Percentiles rank a stretch among this genome's conserved stretches.
These are phyloP conservation scores for Tenebrosternarchus preto DNA, from an alignment of 2,113 vertebrate species.

Conservation along the genomic window DNA sequence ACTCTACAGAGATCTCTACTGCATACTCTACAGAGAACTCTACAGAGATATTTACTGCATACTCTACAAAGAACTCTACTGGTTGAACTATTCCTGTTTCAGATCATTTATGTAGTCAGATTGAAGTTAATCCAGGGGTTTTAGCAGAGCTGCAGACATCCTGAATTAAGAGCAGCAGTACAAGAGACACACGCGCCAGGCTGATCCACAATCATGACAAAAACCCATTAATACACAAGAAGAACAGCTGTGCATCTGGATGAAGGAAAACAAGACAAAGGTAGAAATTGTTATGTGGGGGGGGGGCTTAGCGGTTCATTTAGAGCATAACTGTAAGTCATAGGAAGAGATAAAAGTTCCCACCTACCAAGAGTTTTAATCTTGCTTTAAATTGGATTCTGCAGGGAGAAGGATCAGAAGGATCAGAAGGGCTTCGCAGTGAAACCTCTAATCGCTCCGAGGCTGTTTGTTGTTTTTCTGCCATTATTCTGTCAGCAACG, in stretches of 20 bases:
- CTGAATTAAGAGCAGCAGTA: background rate
- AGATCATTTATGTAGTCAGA: background rate
- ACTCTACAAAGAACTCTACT: too few species aligned
- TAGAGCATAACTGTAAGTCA: constrained; percentile 20
- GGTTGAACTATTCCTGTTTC: background rate
- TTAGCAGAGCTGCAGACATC: background rate
- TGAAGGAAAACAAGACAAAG: background rate
- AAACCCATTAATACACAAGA: constrained; percentile 3
- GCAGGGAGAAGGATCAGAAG: constrained; percentile 7
- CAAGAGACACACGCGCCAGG: background rate
- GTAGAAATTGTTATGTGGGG: background rate
- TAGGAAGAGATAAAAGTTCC: constrained; percentile 30
- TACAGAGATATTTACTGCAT: too few species aligned
- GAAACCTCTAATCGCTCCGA: constrained; percentile 40
- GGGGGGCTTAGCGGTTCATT: constrained; percentile 22
- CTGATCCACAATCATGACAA: background rate
- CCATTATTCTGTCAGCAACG: constrained; percentile 58
- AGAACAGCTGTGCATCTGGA: background rate
- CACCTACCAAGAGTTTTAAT: constrained; percentile 47
- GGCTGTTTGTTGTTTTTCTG: constrained; percentile 59
- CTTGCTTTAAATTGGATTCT: constrained; percentile 49
- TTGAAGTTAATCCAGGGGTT: background rate
- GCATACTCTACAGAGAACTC: too few species aligned
- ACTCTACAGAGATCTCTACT: too few species aligned
- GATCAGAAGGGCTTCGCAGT: constrained; percentile 32